Base-by-base conservation (phyloP, 2,113 vertebrate genomes). In the Forbesichthys agassizii region DNA sequence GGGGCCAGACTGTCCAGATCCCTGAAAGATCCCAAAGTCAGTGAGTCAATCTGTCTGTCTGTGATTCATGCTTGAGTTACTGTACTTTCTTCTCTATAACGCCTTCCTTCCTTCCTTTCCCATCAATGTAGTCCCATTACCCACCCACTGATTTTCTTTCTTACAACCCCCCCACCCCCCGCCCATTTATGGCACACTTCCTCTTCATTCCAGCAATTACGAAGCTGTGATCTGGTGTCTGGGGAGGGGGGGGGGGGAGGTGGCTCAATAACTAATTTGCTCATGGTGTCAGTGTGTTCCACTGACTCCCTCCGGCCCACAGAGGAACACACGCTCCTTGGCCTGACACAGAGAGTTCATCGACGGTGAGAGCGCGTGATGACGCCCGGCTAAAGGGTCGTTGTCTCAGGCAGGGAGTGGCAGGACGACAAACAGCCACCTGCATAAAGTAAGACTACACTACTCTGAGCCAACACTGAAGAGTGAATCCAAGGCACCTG, bases 211-310 rank as follows among this genome's bases (percentile, higher is more conserved):
- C 52, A 56, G 47, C 78, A 86, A 79, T 86, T 81, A 89, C 85
- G 79, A 89, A 81, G 66, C 87, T 77, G 84, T 91, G 89, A 93
- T 92, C 87, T 84, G 85, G 82, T 86, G 84, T 83, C 88, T 81
- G 89, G 88, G 81, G 79, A 86, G 81, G 88, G 16, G 16, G 16
- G 16, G 88, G 80, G 78, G 86, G 81, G 80, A 88, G 93, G 91
- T 88, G 88, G 84, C 77, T 88, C 85, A 83, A 91, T 92, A 94
- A 92, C 78, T 93, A 87, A 94, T 92, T 92, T 91, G 81, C 74
- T 81, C 84, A 69, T 82, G 79, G 80, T 87, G 86, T 81, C 80
- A 88, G 78, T 78, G 73, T 77, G 51, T 74, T 82, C 71, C 59
- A 78, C 33, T 42, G 46, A 47, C 57, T 61, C 49, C 51, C 27